Percentiles rank a stretch among this genome's conserved stretches.
Evolutionary conservation across 2,113 vertebrate species (phyloP).

Genomic region (Pholis gunnellus): DNA sequence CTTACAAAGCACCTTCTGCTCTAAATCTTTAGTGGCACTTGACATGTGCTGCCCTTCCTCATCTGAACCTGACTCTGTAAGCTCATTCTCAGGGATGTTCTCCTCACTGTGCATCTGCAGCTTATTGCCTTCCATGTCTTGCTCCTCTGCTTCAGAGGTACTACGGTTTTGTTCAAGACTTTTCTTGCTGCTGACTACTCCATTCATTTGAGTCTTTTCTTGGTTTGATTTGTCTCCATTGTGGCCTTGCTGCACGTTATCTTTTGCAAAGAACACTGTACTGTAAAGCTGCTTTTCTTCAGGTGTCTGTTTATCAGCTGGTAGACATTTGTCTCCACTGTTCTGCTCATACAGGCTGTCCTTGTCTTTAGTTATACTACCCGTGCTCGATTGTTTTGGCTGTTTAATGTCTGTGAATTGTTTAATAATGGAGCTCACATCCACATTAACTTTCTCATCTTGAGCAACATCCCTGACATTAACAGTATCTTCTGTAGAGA

Average conservation of each 20-base stretch:
- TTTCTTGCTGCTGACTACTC: neutral
- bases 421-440: slow-evolving; percentile 42
- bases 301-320: neutral
- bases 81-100: neutral
- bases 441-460: slow-evolving; percentile 7
- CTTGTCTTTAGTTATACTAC: neutral
- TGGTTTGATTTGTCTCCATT: neutral
- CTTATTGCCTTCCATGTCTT: slow-evolving; percentile 4
- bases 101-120: slow-evolving; percentile 18
- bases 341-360: neutral
- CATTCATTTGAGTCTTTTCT: neutral
- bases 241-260: neutral
- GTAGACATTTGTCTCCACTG: slow-evolving; percentile 3
- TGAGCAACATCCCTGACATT: slow-evolving; percentile 8
- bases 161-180: slow-evolving; percentile 2
- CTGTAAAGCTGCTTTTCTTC: slow-evolving; percentile 23
- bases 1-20: slow-evolving; percentile 18
- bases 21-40: slow-evolving; percentile 38
- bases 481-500: slow-evolving; percentile 12
- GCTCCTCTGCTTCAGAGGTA: slow-evolving; percentile 15
- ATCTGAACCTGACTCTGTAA: neutral
- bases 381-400: slow-evolving; percentile 1
- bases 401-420: slow-evolving; percentile 17
- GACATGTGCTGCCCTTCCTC: slow-evolving; percentile 28
- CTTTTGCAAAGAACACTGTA: neutral